Evolutionary conservation across 53 echinoderm and acorn worm genomes (phyloP), one percentile per base, ranked within the genome.

Genomic region (Arbacia lixula): DNA sequence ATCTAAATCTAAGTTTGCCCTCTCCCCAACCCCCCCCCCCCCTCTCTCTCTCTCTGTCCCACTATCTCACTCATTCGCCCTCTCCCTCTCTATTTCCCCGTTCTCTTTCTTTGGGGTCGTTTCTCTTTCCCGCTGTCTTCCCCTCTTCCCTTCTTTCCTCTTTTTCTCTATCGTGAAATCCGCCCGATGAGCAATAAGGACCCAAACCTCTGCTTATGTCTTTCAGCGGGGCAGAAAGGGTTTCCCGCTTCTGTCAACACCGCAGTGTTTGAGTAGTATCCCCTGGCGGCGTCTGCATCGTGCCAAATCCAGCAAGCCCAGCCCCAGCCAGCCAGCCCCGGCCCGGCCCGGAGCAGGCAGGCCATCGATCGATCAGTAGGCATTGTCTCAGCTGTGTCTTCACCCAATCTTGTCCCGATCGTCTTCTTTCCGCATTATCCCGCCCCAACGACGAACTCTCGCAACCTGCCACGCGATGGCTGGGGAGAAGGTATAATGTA

Each of bases 361-460:
- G n/a, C 69, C 12, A 42, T 28, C 69, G 42, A 69, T 69, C 69
- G 69, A 69, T 69, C 67, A 69, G 69, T 17, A 69, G 69, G 41
- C 69, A 69, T 69, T 69, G 69, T 69, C 69, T 69, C 69, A 69
- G 69, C 69, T 69, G 69, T 43, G 12, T 1, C 27, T 43, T 69
- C 69, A 69, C 24, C 69, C 69, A 43, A 69, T 69, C 43, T 28
- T 43, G 26, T 31, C 67, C 36, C n/a, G n/a, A n/a, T n/a, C n/a
- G n/a, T n/a, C n/a, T n/a, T n/a, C n/a, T n/a, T n/a, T n/a, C n/a
- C n/a, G n/a, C n/a, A n/a, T n/a, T n/a, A n/a, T n/a, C n/a, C n/a
- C n/a, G n/a, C n/a, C n/a, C n/a, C n/a, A n/a, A n/a, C n/a, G n/a
- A n/a, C n/a, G n/a, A n/a, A n/a, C n/a, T n/a, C n/a, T n/a, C n/a